phyloP scores from a whole-genome alignment of 1,140 invertebrate species.

The Cydia amplana region DNA sequence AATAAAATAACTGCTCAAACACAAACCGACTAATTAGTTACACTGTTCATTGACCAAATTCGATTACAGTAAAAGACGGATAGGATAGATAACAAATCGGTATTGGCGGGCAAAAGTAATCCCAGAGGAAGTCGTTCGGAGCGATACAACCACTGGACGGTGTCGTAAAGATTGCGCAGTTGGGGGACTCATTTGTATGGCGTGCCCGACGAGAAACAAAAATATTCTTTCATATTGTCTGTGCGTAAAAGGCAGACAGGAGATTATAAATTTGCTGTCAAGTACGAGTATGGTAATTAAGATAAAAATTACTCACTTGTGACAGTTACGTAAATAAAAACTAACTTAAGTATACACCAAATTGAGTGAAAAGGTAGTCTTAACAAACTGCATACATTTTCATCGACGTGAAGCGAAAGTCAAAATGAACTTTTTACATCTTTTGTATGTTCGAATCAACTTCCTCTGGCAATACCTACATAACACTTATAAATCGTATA shows the following conservation, averaged over 20 bases:
- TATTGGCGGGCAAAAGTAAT: constrained; percentile 20
- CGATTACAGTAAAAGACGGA: not conserved
- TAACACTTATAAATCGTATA: no score
- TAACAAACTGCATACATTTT: no score
- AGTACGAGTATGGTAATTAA: no score
- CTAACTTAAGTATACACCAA: not conserved
- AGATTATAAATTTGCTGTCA: not conserved
- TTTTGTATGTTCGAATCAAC: no score
- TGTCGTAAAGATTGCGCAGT: constrained; percentile 13
- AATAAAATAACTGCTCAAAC: no score
- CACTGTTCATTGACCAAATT: not conserved
- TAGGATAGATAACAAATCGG: not conserved
- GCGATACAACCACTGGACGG: not conserved
- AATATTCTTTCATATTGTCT: not conserved
- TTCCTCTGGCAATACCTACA: no score
- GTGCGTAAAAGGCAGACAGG: not conserved
- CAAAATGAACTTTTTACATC: no score
- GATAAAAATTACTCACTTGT: no score
- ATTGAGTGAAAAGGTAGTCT: no score
- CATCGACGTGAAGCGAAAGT: no score
- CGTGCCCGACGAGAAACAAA: not conserved
- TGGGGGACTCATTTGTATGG: constrained; percentile 5
- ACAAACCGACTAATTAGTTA: not conserved
- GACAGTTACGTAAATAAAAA: no score
- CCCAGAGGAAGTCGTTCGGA: not conserved